phyloP scores from a whole-genome alignment of 1,140 invertebrate genomes.

The Acromyrmex echinatior region DNA sequence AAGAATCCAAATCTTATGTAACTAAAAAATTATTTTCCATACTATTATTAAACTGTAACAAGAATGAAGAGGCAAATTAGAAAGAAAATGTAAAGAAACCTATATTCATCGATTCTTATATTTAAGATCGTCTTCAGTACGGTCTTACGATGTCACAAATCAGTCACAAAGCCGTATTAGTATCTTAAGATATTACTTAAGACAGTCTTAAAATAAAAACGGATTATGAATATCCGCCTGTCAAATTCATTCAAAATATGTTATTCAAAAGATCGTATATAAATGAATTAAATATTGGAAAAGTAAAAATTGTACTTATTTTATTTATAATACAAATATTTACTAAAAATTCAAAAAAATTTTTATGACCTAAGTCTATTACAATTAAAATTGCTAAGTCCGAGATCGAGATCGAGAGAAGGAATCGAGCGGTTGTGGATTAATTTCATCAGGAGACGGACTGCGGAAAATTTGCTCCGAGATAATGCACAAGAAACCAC shows the following conservation, averaged over 20 bases:
- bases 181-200: no score
- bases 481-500: constrained; percentile 27
- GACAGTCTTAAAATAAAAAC: no score
- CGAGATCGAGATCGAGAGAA: neutral
- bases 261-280: neutral
- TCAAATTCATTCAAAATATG: no score
- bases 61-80: neutral
- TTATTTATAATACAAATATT: neutral
- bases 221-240: neutral
- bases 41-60: neutral
- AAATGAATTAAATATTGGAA: no score
- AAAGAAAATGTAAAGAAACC: neutral
- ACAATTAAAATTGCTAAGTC: neutral
- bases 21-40: neutral
- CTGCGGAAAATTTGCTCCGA: constrained; percentile 29
- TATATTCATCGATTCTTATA: no score
- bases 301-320: no score
- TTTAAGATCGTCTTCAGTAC: no score
- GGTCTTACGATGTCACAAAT: no score
- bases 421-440: constrained; percentile 8
- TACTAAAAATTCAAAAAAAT: neutral
- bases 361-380: neutral
- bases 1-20: neutral
- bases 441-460: constrained; percentile 32
- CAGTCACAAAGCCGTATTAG: no score